Base-by-base conservation (phyloP, 2,888 invertebrate genomes). In the Leptinotarsa haldemani region DNA sequence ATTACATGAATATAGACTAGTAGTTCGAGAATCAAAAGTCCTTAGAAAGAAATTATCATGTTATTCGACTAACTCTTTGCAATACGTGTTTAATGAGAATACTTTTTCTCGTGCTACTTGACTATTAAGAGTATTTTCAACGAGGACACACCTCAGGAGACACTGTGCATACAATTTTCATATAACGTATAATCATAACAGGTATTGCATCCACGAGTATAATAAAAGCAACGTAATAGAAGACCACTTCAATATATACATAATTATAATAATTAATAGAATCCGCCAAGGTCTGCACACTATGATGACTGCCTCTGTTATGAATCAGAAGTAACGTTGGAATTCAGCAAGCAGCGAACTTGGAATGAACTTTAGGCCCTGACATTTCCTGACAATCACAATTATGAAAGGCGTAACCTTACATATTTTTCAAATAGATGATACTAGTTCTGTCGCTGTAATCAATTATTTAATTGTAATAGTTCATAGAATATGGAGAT, bases 341-440 rank as follows among this genome's bases (percentile, higher is more conserved):
- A 76, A 79, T 78, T 78, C 74, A 75, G 71, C 69, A 74, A 79
- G 80, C 78, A 75, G 78, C 78, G 79, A 80, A 79, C 79, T 79
- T 79, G 73, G 77, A 79, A 72, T 85, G 84, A 84, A 85, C 85
- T 85, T 82, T 83, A 84, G 84, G 80, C 85, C 85, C 80, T 86
- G 86, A 86, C 85, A 86, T 86, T 85, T 85, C 80, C 71, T 79
- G 72, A 80, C 79, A 83, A 83, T 82, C 78, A 81, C 82, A 83
- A 83, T 83, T 82, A 84, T 83, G 83, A 84, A 84, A 84, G 83
- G 84, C 82, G 83, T 83, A 83, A 82, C 84, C 84, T 56, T 40
- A 65, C 56, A 47, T 71, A 71, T 74, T 77, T 75, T 75, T 75
- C 68, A 50, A 74, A 73, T 64, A 71, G 74, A 74, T 78, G 76